A percentile compares a stretch with the other conserved stretches of the same genome.
phyloP scores from a whole-genome alignment of 2,113 vertebrate genomes.

The Ornithorhynchus anatinus region DNA sequence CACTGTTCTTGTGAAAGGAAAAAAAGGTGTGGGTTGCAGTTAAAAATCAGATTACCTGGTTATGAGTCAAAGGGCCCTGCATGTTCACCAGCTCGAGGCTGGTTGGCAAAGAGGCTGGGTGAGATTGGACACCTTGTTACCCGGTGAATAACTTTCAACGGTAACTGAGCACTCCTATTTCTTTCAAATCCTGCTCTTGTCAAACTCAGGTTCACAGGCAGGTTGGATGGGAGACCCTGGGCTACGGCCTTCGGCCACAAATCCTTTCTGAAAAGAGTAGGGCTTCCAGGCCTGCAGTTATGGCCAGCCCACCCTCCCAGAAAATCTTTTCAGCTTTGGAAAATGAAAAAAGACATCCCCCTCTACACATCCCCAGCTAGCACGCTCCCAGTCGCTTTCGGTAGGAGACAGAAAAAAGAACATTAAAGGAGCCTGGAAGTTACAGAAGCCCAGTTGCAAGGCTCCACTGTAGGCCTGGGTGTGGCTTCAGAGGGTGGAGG shows the following conservation, averaged over 20 bases:
- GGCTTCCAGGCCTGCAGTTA: background rate
- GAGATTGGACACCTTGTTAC: constrained; percentile 51
- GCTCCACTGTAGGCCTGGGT: too few relatives aligned
- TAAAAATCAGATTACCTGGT: background rate
- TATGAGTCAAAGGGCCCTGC: too few relatives aligned
- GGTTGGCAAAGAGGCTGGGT: too few relatives aligned
- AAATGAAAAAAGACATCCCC: background rate
- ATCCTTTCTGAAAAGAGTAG: background rate
- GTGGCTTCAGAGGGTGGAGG: rapidly evolving
- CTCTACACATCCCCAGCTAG: background rate
- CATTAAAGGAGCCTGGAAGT: background rate
- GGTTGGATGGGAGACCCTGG: too few relatives aligned
- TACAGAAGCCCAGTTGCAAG: too few relatives aligned
- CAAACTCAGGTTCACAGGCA: background rate
- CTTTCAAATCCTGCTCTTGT: constrained; percentile 36
- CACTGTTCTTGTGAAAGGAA: too few relatives aligned
- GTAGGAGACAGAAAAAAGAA: background rate
- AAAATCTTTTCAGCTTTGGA: background rate
- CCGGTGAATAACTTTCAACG: constrained; percentile 41
- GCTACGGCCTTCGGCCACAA: too few relatives aligned
- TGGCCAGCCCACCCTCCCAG: background rate
- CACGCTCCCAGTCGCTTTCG: background rate
- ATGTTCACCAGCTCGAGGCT: too few relatives aligned
- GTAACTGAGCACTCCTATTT: constrained; percentile 50
- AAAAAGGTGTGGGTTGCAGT: too few relatives aligned